phyloP scores from a whole-genome alignment of 2,797 vertebrate species.

The Neosalanx taihuensis region DNA sequence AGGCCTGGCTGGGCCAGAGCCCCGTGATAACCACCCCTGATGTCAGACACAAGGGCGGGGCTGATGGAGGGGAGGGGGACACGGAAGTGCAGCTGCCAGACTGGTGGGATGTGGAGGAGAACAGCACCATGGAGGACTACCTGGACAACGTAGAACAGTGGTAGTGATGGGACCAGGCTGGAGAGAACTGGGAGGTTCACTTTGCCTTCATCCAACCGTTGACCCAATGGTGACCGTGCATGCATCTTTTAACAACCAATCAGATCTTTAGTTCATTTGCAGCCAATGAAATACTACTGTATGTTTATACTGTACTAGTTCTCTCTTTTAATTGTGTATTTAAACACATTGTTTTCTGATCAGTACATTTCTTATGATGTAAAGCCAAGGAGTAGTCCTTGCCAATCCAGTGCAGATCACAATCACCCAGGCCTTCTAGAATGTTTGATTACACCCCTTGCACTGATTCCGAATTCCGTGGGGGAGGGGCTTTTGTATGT shows the following conservation, averaged over 20 bases:
- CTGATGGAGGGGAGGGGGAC: constrained; percentile 40
- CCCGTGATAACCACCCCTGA: constrained; percentile 20
- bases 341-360: constrained; percentile 19
- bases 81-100: constrained; percentile 55
- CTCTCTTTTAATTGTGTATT: constrained; percentile 48
- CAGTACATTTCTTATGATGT: constrained; percentile 18
- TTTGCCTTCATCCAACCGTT: constrained; percentile 41
- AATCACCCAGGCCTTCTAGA: constrained; percentile 21
- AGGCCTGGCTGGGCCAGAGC: constrained; percentile 44
- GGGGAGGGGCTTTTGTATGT: neutral
- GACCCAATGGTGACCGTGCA: constrained; percentile 3
- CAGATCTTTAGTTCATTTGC: constrained; percentile 4
- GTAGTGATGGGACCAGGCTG: constrained; percentile 45
- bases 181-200: neutral
- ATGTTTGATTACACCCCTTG: constrained; percentile 2
- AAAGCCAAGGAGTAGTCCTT: constrained; percentile 5
- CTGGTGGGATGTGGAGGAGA: constrained; percentile 75
- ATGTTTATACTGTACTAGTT: constrained; percentile 56
- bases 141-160: constrained; percentile 90
- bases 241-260: constrained; percentile 23
- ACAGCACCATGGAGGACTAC: constrained; percentile 74
- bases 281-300: neutral
- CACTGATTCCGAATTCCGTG: neutral
- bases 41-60: constrained; percentile 41
- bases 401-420: constrained; percentile 1